Evolutionary conservation across 2,888 invertebrate species (phyloP).

Genomic region (Protodeltote pygarga): DNA sequence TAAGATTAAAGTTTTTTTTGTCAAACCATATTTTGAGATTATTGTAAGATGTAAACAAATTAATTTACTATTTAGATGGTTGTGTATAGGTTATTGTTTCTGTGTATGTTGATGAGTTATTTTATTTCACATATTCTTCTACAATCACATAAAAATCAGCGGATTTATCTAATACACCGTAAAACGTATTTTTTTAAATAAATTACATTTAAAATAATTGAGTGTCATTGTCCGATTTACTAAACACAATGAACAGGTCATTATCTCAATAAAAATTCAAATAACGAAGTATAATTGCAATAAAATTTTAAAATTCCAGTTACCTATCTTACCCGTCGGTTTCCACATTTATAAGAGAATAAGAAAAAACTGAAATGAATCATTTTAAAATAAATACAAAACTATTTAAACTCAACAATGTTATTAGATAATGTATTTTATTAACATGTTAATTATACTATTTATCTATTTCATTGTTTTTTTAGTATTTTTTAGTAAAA

Average conservation of each 20-base stretch:
- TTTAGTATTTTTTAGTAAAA: neutral
- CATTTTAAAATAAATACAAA: conserved; percentile 30
- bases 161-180: conserved; percentile 5
- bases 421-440: conserved; percentile 25
- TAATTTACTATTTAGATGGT: too few relatives aligned
- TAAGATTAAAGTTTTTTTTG: too few relatives aligned
- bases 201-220: neutral
- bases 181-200: neutral
- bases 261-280: conserved; percentile 10
- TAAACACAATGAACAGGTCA: conserved; percentile 28
- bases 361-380: conserved; percentile 25
- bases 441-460: conserved; percentile 28
- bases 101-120: too few relatives aligned
- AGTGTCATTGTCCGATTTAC: conserved; percentile 25
- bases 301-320: conserved; percentile 2
- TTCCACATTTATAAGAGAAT: conserved; percentile 9
- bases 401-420: conserved; percentile 30
- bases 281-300: conserved; percentile 24
- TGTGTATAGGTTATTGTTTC: too few relatives aligned
- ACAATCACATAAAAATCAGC: neutral
- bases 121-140: neutral
- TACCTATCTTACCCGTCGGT: conserved; percentile 26
- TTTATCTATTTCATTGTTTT: conserved; percentile 25
- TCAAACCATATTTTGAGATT: too few relatives aligned
- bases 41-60: too few relatives aligned